Evolutionary conservation across 2,797 vertebrate species (phyloP).

Genomic region (Hylomyscus alleni): DNA sequence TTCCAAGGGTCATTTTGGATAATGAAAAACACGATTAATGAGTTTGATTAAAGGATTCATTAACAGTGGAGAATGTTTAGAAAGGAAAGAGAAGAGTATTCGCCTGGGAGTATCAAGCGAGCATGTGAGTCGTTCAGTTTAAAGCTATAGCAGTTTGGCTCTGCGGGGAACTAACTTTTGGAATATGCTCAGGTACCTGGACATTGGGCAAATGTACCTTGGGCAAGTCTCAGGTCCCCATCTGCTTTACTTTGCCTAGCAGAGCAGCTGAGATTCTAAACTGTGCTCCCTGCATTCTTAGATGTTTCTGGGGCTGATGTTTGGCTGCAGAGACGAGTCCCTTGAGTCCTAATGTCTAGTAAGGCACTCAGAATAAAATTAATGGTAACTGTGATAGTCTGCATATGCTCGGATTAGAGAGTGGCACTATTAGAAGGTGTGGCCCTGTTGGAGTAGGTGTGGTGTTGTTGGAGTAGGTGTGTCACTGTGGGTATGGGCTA

Average conservation of each 20-base stretch:
- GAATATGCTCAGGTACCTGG: background rate
- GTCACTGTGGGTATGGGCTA: too few species aligned
- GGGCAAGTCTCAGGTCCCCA: background rate
- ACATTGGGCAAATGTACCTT: background rate
- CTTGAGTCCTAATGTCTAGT: background rate
- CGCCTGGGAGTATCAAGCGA: background rate
- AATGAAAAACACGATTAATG: conserved; percentile 77
- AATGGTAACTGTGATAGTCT: background rate
- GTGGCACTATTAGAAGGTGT: too few species aligned
- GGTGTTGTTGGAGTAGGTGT: too few species aligned
- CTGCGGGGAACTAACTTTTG: background rate
- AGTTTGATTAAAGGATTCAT: conserved; percentile 72
- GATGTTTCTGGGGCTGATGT: background rate
- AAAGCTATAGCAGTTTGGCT: background rate
- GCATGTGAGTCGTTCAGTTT: background rate
- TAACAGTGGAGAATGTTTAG: conserved; percentile 61
- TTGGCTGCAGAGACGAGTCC: background rate
- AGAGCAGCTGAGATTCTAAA: background rate
- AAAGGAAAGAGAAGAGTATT: conserved; percentile 64
- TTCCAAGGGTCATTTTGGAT: conserved; percentile 74
- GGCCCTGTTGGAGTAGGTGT: too few species aligned
- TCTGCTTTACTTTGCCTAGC: background rate
- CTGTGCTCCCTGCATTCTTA: background rate
- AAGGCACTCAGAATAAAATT: background rate
- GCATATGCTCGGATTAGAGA: too few species aligned